Evolutionary conservation across 2,888 invertebrate species (phyloP).

Genomic region (Drosophila ezoana): DNA sequence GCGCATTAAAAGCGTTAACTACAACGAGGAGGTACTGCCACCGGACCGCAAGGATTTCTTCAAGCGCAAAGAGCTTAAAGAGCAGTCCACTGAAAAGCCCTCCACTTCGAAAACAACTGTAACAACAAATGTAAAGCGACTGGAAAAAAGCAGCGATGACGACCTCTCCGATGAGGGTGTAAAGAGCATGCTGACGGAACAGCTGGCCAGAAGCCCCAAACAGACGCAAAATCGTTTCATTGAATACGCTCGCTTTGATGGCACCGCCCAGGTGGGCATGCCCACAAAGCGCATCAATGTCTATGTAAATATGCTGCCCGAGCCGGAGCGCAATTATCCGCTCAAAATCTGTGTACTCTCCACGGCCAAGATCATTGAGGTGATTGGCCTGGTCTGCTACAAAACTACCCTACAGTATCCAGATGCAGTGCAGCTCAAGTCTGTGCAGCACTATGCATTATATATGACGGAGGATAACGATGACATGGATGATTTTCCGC

Average conservation of each 20-base stretch:
- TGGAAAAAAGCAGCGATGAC: conserved; percentile 39
- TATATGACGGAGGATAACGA: conserved; percentile 98
- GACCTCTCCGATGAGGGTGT: conserved; percentile 61
- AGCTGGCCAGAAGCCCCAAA: conserved; percentile 91
- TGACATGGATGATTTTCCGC: conserved; percentile 94
- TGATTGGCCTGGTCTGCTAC: conserved; percentile 96
- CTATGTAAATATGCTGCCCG: conserved; percentile 94
- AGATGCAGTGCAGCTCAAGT: conserved; percentile 87
- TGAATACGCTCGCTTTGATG: conserved; percentile 96
- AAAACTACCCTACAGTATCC: conserved; percentile 90
- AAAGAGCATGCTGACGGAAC: conserved; percentile 90
- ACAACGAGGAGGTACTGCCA: conserved; percentile 77
- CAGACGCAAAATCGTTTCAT: conserved; percentile 94
- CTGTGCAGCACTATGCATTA: conserved; percentile 91
- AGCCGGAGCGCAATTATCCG: conserved; percentile 93
- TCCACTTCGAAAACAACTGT: conserved; percentile 17
- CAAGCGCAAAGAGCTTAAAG: conserved; percentile 60
- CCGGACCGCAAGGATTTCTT: conserved; percentile 80
- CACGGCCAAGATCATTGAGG: conserved; percentile 93
- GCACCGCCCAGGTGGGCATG: conserved; percentile 92
- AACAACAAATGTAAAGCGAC: not conserved
- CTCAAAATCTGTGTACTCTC: conserved; percentile 92
- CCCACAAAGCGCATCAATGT: conserved; percentile 94
- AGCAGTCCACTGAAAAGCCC: conserved; percentile 22
- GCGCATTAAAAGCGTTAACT: conserved; percentile 87